Conservation (phyloP, 2,797 vertebrate species). For the Microctenopoma steveboyesi region DNA sequence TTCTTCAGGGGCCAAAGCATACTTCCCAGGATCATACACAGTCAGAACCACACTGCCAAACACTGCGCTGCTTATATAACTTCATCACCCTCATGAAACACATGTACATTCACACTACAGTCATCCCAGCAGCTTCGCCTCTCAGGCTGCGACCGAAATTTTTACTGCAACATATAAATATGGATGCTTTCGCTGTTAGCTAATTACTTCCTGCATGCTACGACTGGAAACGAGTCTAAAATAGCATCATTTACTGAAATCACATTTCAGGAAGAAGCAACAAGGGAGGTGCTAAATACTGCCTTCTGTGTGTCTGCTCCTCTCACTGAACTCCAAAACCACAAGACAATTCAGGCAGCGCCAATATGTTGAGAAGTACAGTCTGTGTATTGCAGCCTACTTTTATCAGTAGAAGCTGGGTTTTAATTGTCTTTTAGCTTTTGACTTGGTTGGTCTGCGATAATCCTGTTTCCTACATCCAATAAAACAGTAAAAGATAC, state of each 20-base stretch:
- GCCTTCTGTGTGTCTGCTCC: conserved; percentile 47
- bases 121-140: conserved; percentile 53
- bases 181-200: conserved; percentile 55
- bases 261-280: conserved; percentile 56
- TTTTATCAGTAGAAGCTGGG: background rate
- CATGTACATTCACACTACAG: conserved; percentile 58
- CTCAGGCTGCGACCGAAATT: conserved; percentile 26
- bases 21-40: conserved; percentile 59
- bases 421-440: conserved; percentile 8
- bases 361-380: conserved; percentile 31
- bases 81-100: conserved; percentile 61
- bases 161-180: conserved; percentile 52
- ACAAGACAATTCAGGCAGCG: conserved; percentile 16
- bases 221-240: conserved; percentile 61
- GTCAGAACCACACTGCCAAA: conserved; percentile 43
- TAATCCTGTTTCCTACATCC: background rate
- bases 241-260: conserved; percentile 67
- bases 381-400: conserved; percentile 10
- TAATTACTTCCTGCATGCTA: conserved; percentile 64
- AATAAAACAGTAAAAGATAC: background rate
- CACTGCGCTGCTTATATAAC: conserved; percentile 67
- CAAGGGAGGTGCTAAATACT: conserved; percentile 47
- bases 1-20: conserved; percentile 50
- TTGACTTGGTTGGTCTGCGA: background rate
- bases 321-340: conserved; percentile 42